Evolutionary conservation across 2,888 invertebrate species (phyloP), one percentile per base, ranked within the genome.

Genomic region (Tribolium freemani): DNA sequence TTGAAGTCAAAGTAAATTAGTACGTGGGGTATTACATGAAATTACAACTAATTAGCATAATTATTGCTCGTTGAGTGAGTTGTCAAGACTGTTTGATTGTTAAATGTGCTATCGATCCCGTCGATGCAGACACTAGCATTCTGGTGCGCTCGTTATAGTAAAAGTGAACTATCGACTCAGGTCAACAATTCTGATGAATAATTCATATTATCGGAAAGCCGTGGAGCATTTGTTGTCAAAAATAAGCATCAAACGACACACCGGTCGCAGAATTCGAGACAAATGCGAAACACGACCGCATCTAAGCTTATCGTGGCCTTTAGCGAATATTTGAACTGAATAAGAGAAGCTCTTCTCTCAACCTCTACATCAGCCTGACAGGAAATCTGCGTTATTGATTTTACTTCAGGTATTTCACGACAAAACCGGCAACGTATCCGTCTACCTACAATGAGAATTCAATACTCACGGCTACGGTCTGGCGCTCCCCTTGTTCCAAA

Each of bases 331-430:
- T 67, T 67, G 56, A 30, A 45, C 67, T n/a, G 67, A 67, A 67
- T 48, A 67, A 64, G 67, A 56, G 57, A 30, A 10, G 54, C 56
- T 57, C 56, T 67, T 58, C 54, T 45, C 66, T 53, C 57, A 20
- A 60, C 51, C 69, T 68, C 57, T 44, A 58, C 51, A 60, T 58
- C 60, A 60, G 45, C 44, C 60, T 69, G 69, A 60, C 54, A 54
- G 71, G 64, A 71, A 71, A 71, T 67, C 66, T 71, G 67, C 60
- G 66, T 58, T 71, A 71, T 71, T 71, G 71, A 71, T 71, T 71
- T 71, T 71, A 66, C 71, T 53, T 71, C 71, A 71, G 71, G 71
- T 71, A 71, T 60, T 71, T 67, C 50, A 67, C 60, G 53, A 71
- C 71, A 67, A 71, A 71, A 58, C 67, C 58, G 67, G 51, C 70